Percentiles rank a stretch among this genome's conserved stretches.
phyloP scores from a whole-genome alignment of 2,113 vertebrate species.

The Lophochroa leadbeateri region DNA sequence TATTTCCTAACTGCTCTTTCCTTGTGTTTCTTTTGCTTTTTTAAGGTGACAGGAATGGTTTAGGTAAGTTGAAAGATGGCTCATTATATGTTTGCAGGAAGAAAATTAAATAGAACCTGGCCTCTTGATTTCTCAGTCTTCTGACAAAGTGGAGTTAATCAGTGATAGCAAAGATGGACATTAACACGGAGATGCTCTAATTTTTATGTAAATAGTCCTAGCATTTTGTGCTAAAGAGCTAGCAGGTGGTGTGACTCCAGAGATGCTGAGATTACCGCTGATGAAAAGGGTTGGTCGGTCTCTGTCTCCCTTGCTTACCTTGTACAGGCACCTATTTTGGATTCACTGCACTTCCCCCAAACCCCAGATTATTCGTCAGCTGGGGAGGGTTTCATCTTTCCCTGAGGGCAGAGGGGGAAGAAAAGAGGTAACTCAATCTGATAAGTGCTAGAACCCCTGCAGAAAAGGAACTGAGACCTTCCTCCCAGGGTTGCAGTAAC shows the following conservation, averaged over 20 bases:
- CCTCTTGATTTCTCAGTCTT: not conserved
- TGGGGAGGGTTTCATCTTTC: not conserved
- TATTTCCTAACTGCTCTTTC: not conserved
- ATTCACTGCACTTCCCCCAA: not conserved
- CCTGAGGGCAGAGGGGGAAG: fast-evolving
- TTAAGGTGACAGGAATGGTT: not conserved
- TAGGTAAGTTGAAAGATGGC: not conserved
- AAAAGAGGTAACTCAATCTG: not conserved
- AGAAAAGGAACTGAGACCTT: not conserved
- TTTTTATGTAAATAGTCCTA: not conserved
- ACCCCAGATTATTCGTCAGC: not conserved
- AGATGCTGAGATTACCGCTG: not conserved
- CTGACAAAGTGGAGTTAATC: not conserved
- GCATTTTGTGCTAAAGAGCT: not conserved
- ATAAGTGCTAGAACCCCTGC: not conserved
- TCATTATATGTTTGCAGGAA: not conserved
- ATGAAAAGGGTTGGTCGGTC: not conserved
- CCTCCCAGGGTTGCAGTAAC: not conserved
- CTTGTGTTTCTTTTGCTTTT: not conserved
- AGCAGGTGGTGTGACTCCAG: not conserved
- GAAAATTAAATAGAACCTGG: not conserved
- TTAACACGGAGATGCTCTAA: not conserved
- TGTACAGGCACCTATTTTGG: not conserved
- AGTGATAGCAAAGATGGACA: not conserved
- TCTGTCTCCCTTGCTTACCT: not conserved